A percentile compares a stretch with the other conserved stretches of the same genome.
Evolutionary conservation across 1,140 invertebrate genomes (phyloP).

Genomic region (Stegodyphus dumicola): DNA sequence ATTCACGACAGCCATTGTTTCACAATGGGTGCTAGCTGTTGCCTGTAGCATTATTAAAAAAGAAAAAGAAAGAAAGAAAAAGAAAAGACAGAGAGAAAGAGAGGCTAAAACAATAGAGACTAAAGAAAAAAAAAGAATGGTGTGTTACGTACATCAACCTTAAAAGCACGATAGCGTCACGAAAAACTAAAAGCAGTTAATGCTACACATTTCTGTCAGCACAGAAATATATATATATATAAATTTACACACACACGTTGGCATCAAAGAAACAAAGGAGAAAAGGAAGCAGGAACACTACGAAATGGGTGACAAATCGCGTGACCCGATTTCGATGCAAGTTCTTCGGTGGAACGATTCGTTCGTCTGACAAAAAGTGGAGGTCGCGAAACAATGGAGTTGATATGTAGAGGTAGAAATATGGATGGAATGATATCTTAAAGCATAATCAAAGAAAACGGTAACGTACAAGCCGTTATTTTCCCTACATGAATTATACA

Average conservation of each 20-base stretch:
- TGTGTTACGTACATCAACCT: constrained; percentile 11
- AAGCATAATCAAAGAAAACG: no score
- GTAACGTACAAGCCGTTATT: no score
- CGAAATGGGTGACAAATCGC: constrained; percentile 47
- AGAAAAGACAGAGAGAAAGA: no score
- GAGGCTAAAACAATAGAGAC: neutral
- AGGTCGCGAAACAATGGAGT: neutral
- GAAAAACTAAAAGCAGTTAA: neutral
- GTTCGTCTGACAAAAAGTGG: neutral
- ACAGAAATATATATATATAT: neutral
- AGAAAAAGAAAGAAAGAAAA: no score
- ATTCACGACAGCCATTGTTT: no score
- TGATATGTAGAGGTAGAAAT: no score
- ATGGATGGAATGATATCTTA: no score
- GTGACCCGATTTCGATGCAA: constrained; percentile 36
- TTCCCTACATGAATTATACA: no score
- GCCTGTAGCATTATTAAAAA: no score
- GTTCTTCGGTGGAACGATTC: constrained; percentile 17
- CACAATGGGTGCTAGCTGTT: no score
- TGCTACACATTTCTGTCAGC: neutral
- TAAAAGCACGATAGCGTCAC: neutral
- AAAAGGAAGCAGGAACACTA: constrained; percentile 22
- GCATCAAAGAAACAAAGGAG: neutral
- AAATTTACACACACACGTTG: neutral
- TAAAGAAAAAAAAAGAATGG: neutral